Evolutionary conservation across 2,113 vertebrate species (phyloP), one percentile per base, ranked within the genome.

Genomic region (Crotophaga sulcirostris): DNA sequence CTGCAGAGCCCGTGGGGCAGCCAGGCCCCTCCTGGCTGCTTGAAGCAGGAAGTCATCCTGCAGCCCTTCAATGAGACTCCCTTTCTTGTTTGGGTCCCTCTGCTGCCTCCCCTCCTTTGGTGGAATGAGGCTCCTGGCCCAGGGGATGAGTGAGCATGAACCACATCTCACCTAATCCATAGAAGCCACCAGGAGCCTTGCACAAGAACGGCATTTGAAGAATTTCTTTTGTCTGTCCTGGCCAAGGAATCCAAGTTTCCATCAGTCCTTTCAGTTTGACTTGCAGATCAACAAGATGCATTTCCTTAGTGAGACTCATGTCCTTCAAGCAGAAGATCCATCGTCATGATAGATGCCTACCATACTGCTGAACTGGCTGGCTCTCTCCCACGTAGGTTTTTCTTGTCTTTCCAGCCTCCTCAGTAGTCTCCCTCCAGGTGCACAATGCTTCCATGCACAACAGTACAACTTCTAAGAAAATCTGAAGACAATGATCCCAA

Each of bases 151-250:
- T 62, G 68, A 42, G 67, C 26, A 68, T 0, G 0, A 79, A 59
- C 17, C 36, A 31, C 8, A 13, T 10, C 9, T 62, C 4, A 1
- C 26, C 31, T 40, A 34, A 66, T 13, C 12, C 3, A 4, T 28
- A 36, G 15, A 44, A 33, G 33, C 13, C 0, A 2, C 5, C 2
- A 0, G 20, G 42, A 88, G 28, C 51, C 36, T 10, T 1, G 3
- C 23, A 67, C 0, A 0, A 58, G 25, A 28, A 40, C 0, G 3
- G 29, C 10, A 10, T 73, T 54, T 49, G 13, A 34, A 72, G 52
- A 40, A 7, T 31, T 87, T 64, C 56, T 67, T 78, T 63, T 64
- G 20, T 24, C 33, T 79, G 11, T 19, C 47, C 5, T 0, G 17
- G 42, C 21, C 47, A 75, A 69, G 23, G 74, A 72, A 83, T 28